Base-by-base conservation (phyloP, 1,140 invertebrate genomes). In the Gyrodactylus bullatarudis region DNA sequence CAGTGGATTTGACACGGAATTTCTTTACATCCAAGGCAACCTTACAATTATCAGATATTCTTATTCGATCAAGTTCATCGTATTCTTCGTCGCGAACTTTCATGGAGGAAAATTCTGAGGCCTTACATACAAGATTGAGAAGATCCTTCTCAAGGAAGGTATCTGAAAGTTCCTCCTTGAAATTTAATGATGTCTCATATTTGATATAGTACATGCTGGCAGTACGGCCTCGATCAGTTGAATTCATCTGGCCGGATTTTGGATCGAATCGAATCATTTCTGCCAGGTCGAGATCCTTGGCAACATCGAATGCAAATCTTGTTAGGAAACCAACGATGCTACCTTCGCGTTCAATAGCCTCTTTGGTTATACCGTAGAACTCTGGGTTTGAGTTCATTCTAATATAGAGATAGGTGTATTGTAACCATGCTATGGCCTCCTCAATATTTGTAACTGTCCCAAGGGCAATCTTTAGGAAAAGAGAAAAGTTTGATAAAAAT, bases 121-220 rank as follows among this genome's bases (percentile, higher is more conserved):
- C 86, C 74, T 86, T 84, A 0, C 91, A 89, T 26, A 99, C 86
- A 84, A 98, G 86, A 74, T 84, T 84, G 8, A 98, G 81, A 54
- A 97, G 87, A 76, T 90, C 87, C 1, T 85, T 84, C 76, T 94
- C 89, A 24, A 85, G 86, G 89, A 87, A 80, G 20, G 85, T 83
- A 70, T 84, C 84, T 75, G 88, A 83, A 75, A 86, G 82, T 77
- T 80, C 78, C 76, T 81, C 81, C 26, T 81, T 78, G 20, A 79
- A 76, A 54, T 87, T 85, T 80, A 92, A 88, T 76, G 98, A 87
- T 0, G 93, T 97, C 77, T 93, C 89, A 80, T 90, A 90, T 77
- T 93, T 96, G 68, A 99, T 90, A 79, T 99, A 99, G 81, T 87
- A 98, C 81, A 96, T 89, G 79, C 91, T 94, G 0, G 94, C 91